Base-by-base conservation (phyloP, 1,140 invertebrate species). In the Zeugodacus cucurbitae region DNA sequence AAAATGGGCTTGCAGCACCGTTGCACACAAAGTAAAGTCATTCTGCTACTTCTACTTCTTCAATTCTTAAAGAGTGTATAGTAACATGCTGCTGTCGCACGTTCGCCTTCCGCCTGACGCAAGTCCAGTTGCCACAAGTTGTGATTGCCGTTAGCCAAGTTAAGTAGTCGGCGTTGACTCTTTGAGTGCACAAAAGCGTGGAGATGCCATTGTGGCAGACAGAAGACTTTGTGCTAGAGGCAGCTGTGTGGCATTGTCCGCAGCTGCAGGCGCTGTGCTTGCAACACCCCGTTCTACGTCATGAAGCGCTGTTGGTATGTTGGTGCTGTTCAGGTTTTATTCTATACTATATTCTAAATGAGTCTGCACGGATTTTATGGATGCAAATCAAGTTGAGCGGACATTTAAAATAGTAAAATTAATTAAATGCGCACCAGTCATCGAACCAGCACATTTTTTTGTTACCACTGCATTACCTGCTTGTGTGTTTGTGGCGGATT, bases 301-400 rank as follows among this genome's bases (percentile, higher is more conserved):
- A 26, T n/a, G 0, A 82, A 82, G n/a, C 10, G 74, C 44, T 37
- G 70, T n/a, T n/a, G n/a, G n/a, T n/a, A n/a, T n/a, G n/a, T n/a
- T n/a, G n/a, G 2, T 26, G 37, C 41, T n/a, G 22, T 26, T 17
- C 14, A 0, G 48, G 3, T 29, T n/a, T 29, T 17, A 6, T 54
- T 54, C 17, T 54, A 2, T 20, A n/a, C n/a, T n/a, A 54, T 48
- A 32, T 82, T 82, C 74, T 48, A 54, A 82, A n/a, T 82, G n/a
- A 29, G 41, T 82, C 41, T 26, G 74, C 41, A 82, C 6, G 11
- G 26, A 82, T 54, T 82, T 82, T 82, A 44, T 82, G 41, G 10
- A 82, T 54, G 74, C 74, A 82, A 82, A 82, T 54, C 74, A 82
- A 82, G 74, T 82, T 82, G 74, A 82, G 74, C 74, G 41, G 26